Evolutionary conservation across 2,113 vertebrate genomes (phyloP), one percentile per base, ranked within the genome.

Genomic region (Microcebus tavaratra): DNA sequence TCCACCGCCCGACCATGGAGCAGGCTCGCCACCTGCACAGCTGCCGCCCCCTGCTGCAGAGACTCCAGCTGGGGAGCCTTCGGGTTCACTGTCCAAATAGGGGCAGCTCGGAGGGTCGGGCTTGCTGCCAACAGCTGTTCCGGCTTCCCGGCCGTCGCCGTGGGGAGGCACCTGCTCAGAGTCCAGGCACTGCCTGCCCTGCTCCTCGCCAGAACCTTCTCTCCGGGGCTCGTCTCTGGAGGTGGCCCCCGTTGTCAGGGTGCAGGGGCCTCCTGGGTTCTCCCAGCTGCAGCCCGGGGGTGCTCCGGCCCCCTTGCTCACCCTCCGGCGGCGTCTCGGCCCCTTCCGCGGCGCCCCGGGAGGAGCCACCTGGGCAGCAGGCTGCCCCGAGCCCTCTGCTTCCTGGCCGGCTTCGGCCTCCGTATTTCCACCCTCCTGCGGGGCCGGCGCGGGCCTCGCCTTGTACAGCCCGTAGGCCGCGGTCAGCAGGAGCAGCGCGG

Each of bases 391-490:
- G 53, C 34, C 65, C 63, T 61, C 29, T 12, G 42, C 42, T 17
- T 95, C 93, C 59, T 65, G 36, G 14, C 91, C 5, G 0, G 36
- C 36, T 0, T 88, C 8, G 0, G 2, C 88, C 39, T 15, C 34
- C 0, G 25, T 3, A 63, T 1, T 50, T 31, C 57, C 39, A 0
- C 29, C 86, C n/a, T 21, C 5, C 0, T 21, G 73, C 0, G 23
- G 73, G 18, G 34, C 83, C 2, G 0, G 73, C 48, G 88, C n/a
- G 0, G 91, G 96, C 31, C 99, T 99, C 42, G 98, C 99, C 96
- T 96, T 99, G 85, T 99, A 99, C 45, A 99, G 99, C 93, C 98
- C 98, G 98, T 99, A 99, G 0, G 98, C 99, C 97, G 98, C 98
- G 0, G 99, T 98, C 65, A 99, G 97, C 65, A 99, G 98, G 84